Percentiles rank a stretch among this genome's conserved stretches.
phyloP scores from a whole-genome alignment of 2,888 invertebrate genomes.

The Campopleginae sp. region DNA sequence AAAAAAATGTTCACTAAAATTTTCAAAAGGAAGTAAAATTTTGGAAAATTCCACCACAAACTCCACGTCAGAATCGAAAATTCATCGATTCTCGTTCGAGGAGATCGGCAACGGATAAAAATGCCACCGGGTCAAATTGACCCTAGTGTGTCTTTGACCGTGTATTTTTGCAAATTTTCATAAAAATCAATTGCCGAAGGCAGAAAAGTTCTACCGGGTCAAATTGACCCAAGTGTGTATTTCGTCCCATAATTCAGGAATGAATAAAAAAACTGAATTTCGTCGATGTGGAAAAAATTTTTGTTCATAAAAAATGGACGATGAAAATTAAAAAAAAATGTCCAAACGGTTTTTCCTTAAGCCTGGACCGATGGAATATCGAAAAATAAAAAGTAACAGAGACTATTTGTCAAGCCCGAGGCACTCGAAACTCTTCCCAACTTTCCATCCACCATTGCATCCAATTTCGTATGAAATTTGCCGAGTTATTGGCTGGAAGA shows the following conservation, averaged over 20 bases:
- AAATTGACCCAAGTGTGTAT: too few species aligned
- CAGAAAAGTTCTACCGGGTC: too few species aligned
- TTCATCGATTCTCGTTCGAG: too few species aligned
- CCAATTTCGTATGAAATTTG: constrained; percentile 74
- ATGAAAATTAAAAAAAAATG: not conserved
- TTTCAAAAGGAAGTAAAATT: not conserved
- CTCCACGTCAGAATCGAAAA: too few species aligned
- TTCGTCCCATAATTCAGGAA: too few species aligned
- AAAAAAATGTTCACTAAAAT: not conserved
- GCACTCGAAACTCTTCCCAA: constrained; percentile 51
- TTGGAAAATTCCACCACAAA: not conserved
- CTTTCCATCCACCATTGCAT: constrained; percentile 66
- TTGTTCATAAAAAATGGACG: not conserved
- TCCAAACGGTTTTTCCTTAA: not conserved
- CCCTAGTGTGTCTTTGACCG: too few species aligned
- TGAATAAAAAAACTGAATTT: not conserved
- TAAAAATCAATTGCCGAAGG: too few species aligned
- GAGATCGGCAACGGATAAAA: too few species aligned
- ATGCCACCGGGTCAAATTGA: too few species aligned
- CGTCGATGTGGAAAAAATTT: not conserved
- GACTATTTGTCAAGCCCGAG: constrained; percentile 47
- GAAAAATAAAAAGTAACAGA: constrained; percentile 21
- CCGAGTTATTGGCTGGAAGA: constrained; percentile 73
- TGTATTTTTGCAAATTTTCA: too few species aligned
- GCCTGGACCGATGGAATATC: not conserved